Evolutionary conservation across 92 coral and sea anemone genomes (phyloP).

Genomic region (Phenganax marumi): DNA sequence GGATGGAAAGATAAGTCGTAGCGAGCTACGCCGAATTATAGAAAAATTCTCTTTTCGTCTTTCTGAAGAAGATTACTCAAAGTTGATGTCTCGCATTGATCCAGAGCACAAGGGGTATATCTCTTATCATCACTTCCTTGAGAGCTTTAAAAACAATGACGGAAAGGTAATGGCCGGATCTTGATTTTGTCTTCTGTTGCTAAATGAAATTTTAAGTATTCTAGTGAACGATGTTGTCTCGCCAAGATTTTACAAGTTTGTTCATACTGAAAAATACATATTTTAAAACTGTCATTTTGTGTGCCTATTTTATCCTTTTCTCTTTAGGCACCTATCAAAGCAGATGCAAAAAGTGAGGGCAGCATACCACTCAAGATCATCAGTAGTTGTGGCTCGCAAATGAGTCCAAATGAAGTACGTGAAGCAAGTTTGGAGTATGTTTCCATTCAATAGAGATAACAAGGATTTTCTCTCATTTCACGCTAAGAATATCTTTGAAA

Average conservation of each 20-base stretch:
- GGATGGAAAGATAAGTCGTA: slow-evolving; percentile 88
- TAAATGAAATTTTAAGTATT: slow-evolving; percentile 56
- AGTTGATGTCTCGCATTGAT: slow-evolving; percentile 85
- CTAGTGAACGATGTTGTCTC: slow-evolving; percentile 72
- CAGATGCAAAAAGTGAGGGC: slow-evolving; percentile 66
- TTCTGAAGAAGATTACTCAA: slow-evolving; percentile 81
- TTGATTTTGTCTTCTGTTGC: not conserved
- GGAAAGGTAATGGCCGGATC: not conserved
- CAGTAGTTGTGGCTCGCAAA: slow-evolving; percentile 79
- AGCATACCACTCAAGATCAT: slow-evolving; percentile 67
- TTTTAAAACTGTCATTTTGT: not conserved
- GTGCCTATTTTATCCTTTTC: not conserved
- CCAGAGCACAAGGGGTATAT: slow-evolving; percentile 84
- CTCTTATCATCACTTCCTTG: slow-evolving; percentile 87
- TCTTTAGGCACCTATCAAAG: slow-evolving; percentile 80
- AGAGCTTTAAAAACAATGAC: slow-evolving; percentile 80
- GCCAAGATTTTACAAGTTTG: slow-evolving; percentile 87
- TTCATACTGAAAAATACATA: slow-evolving; percentile 59
- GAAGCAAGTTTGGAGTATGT: slow-evolving; percentile 72
- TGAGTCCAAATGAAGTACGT: slow-evolving; percentile 84
- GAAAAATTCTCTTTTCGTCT: slow-evolving; percentile 94
- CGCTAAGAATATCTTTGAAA: slow-evolving; percentile 59
- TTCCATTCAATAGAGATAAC: slow-evolving; percentile 69
- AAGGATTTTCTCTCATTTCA: slow-evolving; percentile 76
- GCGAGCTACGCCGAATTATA: slow-evolving; percentile 86